Evolutionary conservation across 2,113 vertebrate species (phyloP).

Genomic region (Cervus canadensis): DNA sequence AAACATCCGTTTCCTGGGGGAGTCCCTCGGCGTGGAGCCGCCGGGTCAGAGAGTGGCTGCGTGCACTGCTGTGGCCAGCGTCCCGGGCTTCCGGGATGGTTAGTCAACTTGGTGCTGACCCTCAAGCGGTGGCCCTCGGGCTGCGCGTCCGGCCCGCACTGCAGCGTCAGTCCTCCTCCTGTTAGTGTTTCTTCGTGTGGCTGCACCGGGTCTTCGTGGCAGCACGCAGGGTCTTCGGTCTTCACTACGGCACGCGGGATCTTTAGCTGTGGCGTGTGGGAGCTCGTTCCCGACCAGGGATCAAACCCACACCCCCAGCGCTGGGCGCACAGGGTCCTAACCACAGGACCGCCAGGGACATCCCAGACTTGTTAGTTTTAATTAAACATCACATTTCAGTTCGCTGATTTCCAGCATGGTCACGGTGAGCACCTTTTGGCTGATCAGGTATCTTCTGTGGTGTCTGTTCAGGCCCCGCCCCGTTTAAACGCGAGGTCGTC

Average conservation of each 20-base stretch:
- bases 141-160: rapidly evolving
- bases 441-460: rapidly evolving
- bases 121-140: rapidly evolving
- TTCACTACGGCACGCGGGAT: rapidly evolving
- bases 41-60: rapidly evolving
- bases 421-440: neutral
- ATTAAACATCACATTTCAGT: neutral
- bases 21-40: rapidly evolving
- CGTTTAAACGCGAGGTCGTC: rapidly evolving
- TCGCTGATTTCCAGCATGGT: rapidly evolving
- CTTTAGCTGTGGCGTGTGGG: neutral
- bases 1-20: rapidly evolving
- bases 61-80: rapidly evolving
- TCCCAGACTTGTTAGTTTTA: too few species aligned
- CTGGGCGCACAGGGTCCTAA: neutral
- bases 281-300: neutral
- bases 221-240: rapidly evolving
- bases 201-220: rapidly evolving
- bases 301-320: neutral
- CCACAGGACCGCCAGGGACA: neutral
- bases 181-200: rapidly evolving
- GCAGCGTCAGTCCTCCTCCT: neutral
- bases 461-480: neutral
- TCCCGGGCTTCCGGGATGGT: rapidly evolving
- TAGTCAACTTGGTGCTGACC: rapidly evolving